Conservation (phyloP, 2,113 vertebrate genomes). For the Sylvietta virens region DNA sequence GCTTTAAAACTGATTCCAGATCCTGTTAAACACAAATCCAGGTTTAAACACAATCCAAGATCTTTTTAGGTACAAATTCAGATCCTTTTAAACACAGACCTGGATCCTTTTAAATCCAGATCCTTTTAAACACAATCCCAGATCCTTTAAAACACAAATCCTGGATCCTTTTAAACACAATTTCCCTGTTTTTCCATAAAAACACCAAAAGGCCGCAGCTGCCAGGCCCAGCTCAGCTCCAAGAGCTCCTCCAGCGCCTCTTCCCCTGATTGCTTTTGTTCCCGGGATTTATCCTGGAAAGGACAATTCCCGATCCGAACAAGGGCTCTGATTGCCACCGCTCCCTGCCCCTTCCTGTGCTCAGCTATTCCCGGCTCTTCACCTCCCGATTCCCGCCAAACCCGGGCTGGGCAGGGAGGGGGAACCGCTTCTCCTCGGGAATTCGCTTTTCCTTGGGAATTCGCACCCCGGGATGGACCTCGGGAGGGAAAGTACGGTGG, state of each 20-base stretch:
- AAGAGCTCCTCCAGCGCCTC: not conserved
- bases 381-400: not conserved
- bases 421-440: not conserved
- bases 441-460: not conserved
- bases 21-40: not conserved
- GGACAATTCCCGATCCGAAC: not conserved
- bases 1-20: not conserved
- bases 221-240: not conserved
- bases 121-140: not conserved
- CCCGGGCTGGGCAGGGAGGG: not conserved
- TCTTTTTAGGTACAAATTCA: not conserved
- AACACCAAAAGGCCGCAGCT: not conserved
- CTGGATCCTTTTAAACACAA: rapidly evolving
- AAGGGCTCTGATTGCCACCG: not conserved
- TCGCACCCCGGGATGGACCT: not conserved
- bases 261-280: not conserved
- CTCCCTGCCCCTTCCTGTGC: not conserved
- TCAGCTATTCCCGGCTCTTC: not conserved
- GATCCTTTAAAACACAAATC: not conserved
- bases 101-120: too few relatives aligned
- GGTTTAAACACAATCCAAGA: not conserved
- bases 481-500: not conserved
- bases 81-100: not conserved
- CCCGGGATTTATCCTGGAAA: not conserved
- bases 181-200: not conserved